Percentiles rank a stretch among this genome's conserved stretches.
phyloP scores from a whole-genome alignment of 1,140 invertebrate species.

The Rhyacophila brunnea region DNA sequence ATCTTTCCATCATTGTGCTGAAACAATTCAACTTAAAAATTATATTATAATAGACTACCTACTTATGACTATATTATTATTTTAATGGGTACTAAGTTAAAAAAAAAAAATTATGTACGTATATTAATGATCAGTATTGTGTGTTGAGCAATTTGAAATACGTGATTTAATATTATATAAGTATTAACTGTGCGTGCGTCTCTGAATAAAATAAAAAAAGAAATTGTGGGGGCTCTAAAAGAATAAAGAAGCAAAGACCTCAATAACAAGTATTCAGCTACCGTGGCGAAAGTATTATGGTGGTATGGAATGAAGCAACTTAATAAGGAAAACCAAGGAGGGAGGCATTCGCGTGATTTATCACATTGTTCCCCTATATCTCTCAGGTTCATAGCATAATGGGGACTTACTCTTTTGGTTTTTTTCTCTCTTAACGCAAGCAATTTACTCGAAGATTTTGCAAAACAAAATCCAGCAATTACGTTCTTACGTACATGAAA shows the following conservation, averaged over 20 bases:
- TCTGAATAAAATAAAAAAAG: conserved; percentile 15
- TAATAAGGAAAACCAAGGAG: conserved; percentile 25
- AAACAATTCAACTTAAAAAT: no score
- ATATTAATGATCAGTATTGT: no score
- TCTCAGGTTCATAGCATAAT: conserved; percentile 18
- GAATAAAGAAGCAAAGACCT: conserved; percentile 17
- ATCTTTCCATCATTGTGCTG: no score
- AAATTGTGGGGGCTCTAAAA: background rate
- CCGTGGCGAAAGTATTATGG: conserved; percentile 11
- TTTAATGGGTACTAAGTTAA: no score
- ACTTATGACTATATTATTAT: no score
- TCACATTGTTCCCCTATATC: conserved; percentile 23
- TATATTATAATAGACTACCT: no score
- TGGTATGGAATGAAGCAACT: conserved; percentile 10
- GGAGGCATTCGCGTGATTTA: conserved; percentile 26
- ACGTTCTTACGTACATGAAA: background rate
- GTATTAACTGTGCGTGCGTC: no score
- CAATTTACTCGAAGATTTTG: background rate
- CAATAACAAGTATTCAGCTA: conserved; percentile 20
- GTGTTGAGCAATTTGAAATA: no score
- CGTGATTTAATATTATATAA: no score
- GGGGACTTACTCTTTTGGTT: conserved; percentile 11
- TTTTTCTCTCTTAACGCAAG: background rate
- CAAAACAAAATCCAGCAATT: background rate
- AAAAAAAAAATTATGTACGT: no score